Base-by-base conservation (phyloP, 2,888 invertebrate species). In the Philopedon plagiatum region DNA sequence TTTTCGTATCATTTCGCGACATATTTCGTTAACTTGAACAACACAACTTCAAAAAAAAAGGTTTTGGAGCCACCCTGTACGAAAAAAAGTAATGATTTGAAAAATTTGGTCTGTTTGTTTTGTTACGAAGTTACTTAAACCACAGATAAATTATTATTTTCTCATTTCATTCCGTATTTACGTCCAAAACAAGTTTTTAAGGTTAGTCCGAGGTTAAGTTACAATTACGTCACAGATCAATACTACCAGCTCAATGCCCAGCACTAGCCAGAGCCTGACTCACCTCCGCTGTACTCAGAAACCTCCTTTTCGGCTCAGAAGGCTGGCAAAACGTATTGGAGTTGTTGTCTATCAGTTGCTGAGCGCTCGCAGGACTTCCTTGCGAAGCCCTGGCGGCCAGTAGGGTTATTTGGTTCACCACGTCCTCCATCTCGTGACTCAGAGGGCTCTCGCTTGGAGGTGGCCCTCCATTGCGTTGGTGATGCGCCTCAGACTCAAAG, bases 391-490 rank as follows among this genome's bases (percentile, higher is more conserved):
- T 88, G 18, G 93, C 93, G 68, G 93, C 93, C 82, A 93, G 86
- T 78, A 93, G 86, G 74, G 93, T 93, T 81, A 93, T 93, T 87
- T 93, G 93, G 85, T 93, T 93, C 74, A 93, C 93, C 76, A 93
- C 93, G 85, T 93, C 92, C 85, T 93, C 93, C 93, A 93, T 93
- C 85, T 93, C 93, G 86, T 93, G 92, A 72, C 90, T 90, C 56
- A 93, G 87, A 21, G 91, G 91, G 76, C 90, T 90, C 75, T 87
- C 86, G 15, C 86, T 81, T 67, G 86, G 84, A 46, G 85, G 84
- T 15, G 74, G 71, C 49, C 77, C 81, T 78, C 32, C 80, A 73
- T 63, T 67, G 73, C 75, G 37, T 66, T 83, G 82, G 37, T 86
- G 83, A 83, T 91, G 91, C 66, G 83, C 83, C 64, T 91, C 88